Evolutionary conservation across 2,888 invertebrate species (phyloP), one percentile per base, ranked within the genome.

Genomic region (Agonum fuliginosum): DNA sequence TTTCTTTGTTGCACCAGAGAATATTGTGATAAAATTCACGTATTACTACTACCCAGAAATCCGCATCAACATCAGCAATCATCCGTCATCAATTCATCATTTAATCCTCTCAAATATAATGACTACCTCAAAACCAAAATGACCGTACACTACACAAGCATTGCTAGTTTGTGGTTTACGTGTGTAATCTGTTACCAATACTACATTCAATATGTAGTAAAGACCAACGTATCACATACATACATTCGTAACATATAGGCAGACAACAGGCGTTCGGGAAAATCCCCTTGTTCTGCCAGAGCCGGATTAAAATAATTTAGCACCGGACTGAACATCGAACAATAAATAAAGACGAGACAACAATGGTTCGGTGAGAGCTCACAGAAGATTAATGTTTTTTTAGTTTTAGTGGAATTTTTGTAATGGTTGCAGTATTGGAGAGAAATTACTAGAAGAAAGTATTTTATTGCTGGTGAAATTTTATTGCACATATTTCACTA

Each of bases 261-360:
- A 46, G 6, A 3, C 14, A 43, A 43, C 43, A 46, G 17, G 4
- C 12, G 14, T 3, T n/a, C 37, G 2, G 46, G 17, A 46, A 14
- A 46, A 17, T 6, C 46, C 46, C 17, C 14, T 12, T 46, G 17
- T 17, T 46, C 14, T 8, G 8, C 46, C 14, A 46, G 46, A 17
- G 46, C 4, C 46, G 46, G 46, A 46, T 46, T 46, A 46, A 46
- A 46, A 46, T 12, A 46, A 46, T 46, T 46, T 46, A 46, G 14
- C 17, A 17, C 8, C 46, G 14, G 3, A 46, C 46, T 17, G 6
- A 46, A 46, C 17, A 46, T 17, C 46, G 6, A 46, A 46, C 17
- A 46, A 46, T 46, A 46, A 46, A 17, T 46, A 46, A 4, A 41
- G 14, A 46, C 4, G n/a, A 12, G 37, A 37, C 37, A n/a, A 37